Evolutionary conservation across 1,140 invertebrate genomes (phyloP), one percentile per base, ranked within the genome.

Genomic region (Drosophila eugracilis): DNA sequence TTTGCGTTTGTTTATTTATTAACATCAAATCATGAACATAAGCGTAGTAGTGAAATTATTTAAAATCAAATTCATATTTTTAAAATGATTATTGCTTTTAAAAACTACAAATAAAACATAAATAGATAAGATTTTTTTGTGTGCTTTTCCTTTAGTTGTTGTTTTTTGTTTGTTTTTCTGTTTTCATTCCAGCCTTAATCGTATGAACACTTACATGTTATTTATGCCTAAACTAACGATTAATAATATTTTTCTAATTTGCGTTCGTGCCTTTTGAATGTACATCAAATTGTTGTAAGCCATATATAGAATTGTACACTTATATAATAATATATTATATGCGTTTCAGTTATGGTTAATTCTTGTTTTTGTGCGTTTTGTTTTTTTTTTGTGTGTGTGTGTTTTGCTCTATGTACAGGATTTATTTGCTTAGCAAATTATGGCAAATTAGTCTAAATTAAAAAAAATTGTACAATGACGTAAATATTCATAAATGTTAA

Each of bases 351-450:
- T 69, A 37, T 28, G 28, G 58, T 30, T 48, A 52, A 10, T 42
- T 37, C 22, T 36, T 26, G 21, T 49, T 62, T 60, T 21, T 52
- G 53, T 71, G 34, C 52, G 37, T 30, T 47, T 77, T 34, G 47
- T n/a, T n/a, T n/a, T n/a, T n/a, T n/a, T n/a, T n/a, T n/a, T n/a
- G n/a, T n/a, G n/a, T n/a, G n/a, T 41, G 26, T 44, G 14, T 42
- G 7, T 34, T 72, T 49, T 69, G 28, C 41, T 41, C 26, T 74
- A 49, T 74, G 47, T 75, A 66, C 52, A 75, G 42, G 54, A 70
- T 78, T 57, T 57, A 89, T 89, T 89, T 89, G 85, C 85, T 89
- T 74, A 80, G 85, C 85, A 89, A 89, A 89, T 89, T 89, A 89
- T 89, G 85, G 85, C 85, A 89, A 69, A 86, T 79, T 79, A 88